Evolutionary conservation across 2,113 vertebrate genomes (phyloP).

Genomic region (Bombycilla garrulus): DNA sequence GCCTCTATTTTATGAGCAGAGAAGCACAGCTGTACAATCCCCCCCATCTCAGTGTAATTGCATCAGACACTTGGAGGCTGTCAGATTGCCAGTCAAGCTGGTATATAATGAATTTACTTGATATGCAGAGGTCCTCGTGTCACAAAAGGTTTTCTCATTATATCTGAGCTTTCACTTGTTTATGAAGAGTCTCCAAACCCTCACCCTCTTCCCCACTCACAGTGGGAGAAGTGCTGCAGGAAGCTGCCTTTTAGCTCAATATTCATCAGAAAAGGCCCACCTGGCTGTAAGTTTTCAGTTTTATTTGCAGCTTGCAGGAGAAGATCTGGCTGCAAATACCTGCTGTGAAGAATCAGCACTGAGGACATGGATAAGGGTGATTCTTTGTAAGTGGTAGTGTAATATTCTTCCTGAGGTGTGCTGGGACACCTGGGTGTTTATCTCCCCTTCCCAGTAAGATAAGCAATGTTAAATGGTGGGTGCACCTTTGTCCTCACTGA

Average conservation of each 20-base stretch:
- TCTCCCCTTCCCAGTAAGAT: background rate
- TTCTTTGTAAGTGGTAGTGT: background rate
- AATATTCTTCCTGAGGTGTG: background rate
- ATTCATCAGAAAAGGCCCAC: background rate
- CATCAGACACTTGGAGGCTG: slow-evolving; percentile 42
- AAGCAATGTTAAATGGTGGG: background rate
- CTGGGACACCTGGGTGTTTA: background rate
- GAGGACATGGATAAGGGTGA: background rate
- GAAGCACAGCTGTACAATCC: slow-evolving; percentile 48
- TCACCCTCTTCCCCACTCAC: background rate
- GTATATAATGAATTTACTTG: slow-evolving; percentile 60
- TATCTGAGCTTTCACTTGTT: slow-evolving; percentile 46
- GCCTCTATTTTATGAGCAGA: background rate
- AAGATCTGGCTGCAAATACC: background rate
- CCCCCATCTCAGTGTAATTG: slow-evolving; percentile 36
- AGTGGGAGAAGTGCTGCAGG: background rate
- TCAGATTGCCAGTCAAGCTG: slow-evolving; percentile 47
- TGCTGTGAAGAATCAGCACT: background rate
- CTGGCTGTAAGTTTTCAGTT: background rate
- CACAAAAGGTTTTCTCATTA: slow-evolving; percentile 66
- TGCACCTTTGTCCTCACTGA: background rate
- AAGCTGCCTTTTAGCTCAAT: background rate
- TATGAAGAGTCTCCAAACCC: background rate
- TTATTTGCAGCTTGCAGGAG: background rate
- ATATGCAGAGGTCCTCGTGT: slow-evolving; percentile 57